Percentiles rank a stretch among this genome's conserved stretches.
Evolutionary conservation across 2,797 vertebrate species (phyloP).

Genomic region (Crocidura indochinensis): DNA sequence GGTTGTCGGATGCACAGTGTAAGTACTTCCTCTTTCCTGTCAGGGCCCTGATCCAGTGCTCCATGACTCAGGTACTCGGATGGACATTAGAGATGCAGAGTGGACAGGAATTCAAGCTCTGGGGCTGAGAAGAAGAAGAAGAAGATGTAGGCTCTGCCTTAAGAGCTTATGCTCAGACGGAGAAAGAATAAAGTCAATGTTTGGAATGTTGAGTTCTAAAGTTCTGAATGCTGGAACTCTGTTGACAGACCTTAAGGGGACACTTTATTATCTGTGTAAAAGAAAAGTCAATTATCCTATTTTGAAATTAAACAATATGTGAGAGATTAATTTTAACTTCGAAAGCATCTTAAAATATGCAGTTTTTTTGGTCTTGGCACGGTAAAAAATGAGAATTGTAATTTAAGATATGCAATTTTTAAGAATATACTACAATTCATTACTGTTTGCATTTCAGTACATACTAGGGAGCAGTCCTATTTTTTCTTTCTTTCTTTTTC

Average conservation of each 20-base stretch:
- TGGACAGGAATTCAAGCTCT: not conserved
- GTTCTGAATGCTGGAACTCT: not conserved
- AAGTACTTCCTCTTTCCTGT: not conserved
- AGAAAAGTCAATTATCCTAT: conserved; percentile 3
- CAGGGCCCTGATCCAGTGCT: not conserved
- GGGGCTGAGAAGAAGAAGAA: not conserved
- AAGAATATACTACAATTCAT: not conserved
- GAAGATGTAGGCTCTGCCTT: not conserved
- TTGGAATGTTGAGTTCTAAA: not conserved
- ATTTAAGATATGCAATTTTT: not conserved
- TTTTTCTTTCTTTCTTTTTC: not conserved
- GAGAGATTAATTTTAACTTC: conserved; percentile 35
- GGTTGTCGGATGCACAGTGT: not conserved
- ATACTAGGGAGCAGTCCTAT: no score
- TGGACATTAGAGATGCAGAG: no score
- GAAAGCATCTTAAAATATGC: conserved; percentile 5
- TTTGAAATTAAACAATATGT: conserved; percentile 33
- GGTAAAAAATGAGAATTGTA: no score
- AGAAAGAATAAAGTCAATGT: not conserved
- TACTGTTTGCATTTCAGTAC: not conserved
- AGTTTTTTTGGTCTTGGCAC: not conserved
- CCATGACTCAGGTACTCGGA: not conserved
- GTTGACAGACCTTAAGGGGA: not conserved
- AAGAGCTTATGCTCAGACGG: not conserved
- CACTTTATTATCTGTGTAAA: not conserved